phyloP scores from a whole-genome alignment of 2,888 invertebrate genomes.

The Plusia festucae region DNA sequence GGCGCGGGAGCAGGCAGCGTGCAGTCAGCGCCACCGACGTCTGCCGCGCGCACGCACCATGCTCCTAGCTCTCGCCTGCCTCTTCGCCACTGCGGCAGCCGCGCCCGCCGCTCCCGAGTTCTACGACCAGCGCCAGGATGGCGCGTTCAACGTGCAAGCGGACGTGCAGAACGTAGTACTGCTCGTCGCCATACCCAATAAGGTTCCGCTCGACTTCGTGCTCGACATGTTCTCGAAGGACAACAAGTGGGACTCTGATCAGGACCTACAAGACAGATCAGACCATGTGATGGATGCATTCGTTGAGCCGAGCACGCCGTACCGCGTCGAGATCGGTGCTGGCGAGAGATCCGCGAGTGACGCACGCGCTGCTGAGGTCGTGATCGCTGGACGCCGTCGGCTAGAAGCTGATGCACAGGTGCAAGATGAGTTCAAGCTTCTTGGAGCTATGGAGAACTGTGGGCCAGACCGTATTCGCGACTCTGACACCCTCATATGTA shows the following conservation, averaged over 20 bases:
- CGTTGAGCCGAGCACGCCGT: conserved; percentile 92
- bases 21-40: conserved; percentile 75
- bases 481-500: conserved; percentile 90
- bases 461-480: conserved; percentile 92
- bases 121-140: conserved; percentile 94
- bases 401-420: conserved; percentile 68
- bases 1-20: conserved; percentile 73
- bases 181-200: conserved; percentile 89
- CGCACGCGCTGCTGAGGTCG: conserved; percentile 76
- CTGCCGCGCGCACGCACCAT: conserved; percentile 78
- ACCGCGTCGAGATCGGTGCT: conserved; percentile 90
- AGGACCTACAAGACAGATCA: conserved; percentile 77
- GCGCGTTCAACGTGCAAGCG: conserved; percentile 92
- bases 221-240: conserved; percentile 61
- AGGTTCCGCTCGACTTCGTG: conserved; percentile 59
- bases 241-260: conserved; percentile 61
- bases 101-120: conserved; percentile 50
- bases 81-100: conserved; percentile 71
- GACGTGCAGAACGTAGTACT: conserved; percentile 93
- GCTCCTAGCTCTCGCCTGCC: conserved; percentile 69
- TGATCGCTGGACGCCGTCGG: conserved; percentile 77
- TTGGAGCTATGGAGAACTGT: conserved; percentile 93
- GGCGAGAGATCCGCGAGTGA: conserved; percentile 68
- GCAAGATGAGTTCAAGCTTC: conserved; percentile 85
- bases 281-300: conserved; percentile 86